Conservation (phyloP, 2,888 invertebrate genomes). For the Carcina quercana region DNA sequence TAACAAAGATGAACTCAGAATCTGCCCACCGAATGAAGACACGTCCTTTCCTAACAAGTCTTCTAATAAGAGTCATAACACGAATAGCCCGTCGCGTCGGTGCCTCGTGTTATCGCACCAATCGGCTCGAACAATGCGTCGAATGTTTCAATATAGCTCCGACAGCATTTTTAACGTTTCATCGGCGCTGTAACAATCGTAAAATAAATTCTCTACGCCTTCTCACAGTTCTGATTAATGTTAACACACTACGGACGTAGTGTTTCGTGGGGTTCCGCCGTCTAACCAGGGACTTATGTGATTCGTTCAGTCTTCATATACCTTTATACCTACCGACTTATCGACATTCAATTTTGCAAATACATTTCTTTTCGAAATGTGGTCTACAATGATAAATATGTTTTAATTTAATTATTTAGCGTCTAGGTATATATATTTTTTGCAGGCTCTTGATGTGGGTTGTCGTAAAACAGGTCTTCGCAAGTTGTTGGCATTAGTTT, state of each 20-base stretch:
- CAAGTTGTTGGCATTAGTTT: no score
- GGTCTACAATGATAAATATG: no score
- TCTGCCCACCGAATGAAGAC: not conserved
- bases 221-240: slow-evolving; percentile 71
- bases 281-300: no score
- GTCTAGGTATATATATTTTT: no score
- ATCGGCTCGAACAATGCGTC: slow-evolving; percentile 67
- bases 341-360: no score
- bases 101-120: slow-evolving; percentile 66
- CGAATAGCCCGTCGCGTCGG: slow-evolving; percentile 36
- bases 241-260: slow-evolving; percentile 57
- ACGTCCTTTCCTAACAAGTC: not conserved
- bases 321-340: no score
- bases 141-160: slow-evolving; percentile 70
- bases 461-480: no score
- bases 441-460: no score
- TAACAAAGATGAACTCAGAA: not conserved
- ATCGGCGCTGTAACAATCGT: slow-evolving; percentile 71
- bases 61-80: not conserved
- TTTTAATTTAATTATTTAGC: no score
- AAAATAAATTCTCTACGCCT: slow-evolving; percentile 73
- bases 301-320: no score
- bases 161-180: slow-evolving; percentile 73
- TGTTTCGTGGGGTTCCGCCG: no score
- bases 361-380: no score